phyloP scores from a whole-genome alignment of 2,888 invertebrate species.

The Lamellibrachia columna region DNA sequence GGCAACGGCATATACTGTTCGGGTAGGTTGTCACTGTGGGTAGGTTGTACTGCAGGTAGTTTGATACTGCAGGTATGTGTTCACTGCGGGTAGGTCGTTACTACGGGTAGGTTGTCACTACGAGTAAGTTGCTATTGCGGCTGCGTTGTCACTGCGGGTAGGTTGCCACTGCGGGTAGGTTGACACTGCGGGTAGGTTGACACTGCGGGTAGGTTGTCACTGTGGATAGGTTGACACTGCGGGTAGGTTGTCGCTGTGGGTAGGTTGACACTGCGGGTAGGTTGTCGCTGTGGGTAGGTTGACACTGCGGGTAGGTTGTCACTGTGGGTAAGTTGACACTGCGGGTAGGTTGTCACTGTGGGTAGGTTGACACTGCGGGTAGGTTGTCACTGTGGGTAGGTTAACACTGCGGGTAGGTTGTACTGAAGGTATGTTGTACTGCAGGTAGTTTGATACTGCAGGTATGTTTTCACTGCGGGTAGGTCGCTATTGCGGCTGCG shows the following conservation, averaged over 20 bases:
- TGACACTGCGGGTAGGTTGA: too few species aligned
- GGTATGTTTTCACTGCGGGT: background rate
- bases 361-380: background rate
- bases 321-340: too few species aligned
- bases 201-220: too few species aligned
- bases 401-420: too few species aligned
- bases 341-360: too few species aligned
- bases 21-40: background rate
- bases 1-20: background rate
- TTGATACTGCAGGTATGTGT: background rate
- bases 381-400: background rate
- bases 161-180: too few species aligned
- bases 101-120: too few species aligned
- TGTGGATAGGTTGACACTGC: background rate
- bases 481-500: background rate
- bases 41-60: background rate
- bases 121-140: too few species aligned
- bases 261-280: background rate
- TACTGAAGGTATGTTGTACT: background rate
- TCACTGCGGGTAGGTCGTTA: background rate
- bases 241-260: background rate
- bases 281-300: too few species aligned
- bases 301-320: too few species aligned
- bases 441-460: background rate
- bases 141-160: too few species aligned